Conservation (phyloP, 2,113 vertebrate species). For the Raja brachyura region DNA sequence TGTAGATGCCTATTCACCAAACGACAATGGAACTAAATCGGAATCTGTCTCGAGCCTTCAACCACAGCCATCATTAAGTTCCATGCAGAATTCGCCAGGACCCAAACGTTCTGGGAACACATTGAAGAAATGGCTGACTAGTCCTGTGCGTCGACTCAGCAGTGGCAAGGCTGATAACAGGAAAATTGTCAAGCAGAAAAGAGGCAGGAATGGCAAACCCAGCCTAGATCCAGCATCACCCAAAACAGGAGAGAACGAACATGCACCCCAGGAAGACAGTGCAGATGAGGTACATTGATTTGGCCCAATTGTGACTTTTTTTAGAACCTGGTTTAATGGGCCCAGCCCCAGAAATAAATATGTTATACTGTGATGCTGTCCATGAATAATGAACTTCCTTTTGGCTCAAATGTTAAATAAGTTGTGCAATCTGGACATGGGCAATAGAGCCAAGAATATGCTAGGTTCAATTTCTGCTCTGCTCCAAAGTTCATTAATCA, state of each 20-base stretch:
- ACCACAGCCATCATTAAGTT: conserved; percentile 80
- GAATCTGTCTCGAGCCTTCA: conserved; percentile 91
- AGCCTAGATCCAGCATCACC: conserved; percentile 80
- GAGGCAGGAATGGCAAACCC: conserved; percentile 74
- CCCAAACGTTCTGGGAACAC: conserved; percentile 94
- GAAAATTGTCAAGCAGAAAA: conserved; percentile 68
- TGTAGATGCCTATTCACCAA: conserved; percentile 72
- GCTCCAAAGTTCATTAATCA: not conserved
- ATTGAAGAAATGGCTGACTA: conserved; percentile 91
- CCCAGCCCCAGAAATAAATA: not conserved
- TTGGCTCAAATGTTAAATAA: not conserved
- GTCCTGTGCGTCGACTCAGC: conserved; percentile 87
- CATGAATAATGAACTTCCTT: not conserved
- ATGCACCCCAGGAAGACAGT: conserved; percentile 74
- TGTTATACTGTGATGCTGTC: not conserved
- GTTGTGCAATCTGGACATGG: not conserved
- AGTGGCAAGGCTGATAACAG: conserved; percentile 82
- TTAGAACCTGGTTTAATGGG: not conserved
- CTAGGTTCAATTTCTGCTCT: not conserved
- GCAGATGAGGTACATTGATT: conserved; percentile 69
- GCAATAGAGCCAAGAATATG: not conserved
- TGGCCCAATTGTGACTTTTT: not conserved
- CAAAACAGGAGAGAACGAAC: conserved; percentile 63
- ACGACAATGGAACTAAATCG: conserved; percentile 77
- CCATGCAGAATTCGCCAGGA: conserved; percentile 84